Conservation (phyloP, 64 coral and sea anemone species). For the Dendrophyllia cribrosa region DNA sequence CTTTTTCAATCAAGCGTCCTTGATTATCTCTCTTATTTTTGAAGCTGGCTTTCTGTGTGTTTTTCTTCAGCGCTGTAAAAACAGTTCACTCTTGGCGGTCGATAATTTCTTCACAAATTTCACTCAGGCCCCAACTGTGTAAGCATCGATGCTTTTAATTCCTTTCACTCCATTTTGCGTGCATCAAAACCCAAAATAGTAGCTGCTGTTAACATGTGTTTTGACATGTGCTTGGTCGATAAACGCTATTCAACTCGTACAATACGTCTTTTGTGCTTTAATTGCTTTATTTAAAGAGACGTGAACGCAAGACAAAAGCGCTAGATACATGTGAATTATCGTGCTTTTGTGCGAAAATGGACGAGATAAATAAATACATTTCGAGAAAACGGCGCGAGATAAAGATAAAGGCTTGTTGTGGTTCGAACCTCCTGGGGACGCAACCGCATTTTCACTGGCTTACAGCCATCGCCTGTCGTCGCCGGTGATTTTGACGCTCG, state of each 20-base stretch:
- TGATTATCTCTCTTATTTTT: conserved; percentile 28
- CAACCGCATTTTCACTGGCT: conserved; percentile 75
- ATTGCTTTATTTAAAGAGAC: conserved; percentile 99
- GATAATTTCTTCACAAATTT: conserved; percentile 48
- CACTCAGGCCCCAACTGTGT: conserved; percentile 71
- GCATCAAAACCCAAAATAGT: conserved; percentile 90
- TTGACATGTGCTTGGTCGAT: conserved; percentile 99
- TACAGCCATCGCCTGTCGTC: conserved; percentile 88
- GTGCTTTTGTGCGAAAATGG: conserved; percentile 96
- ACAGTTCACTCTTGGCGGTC: conserved; percentile 48
- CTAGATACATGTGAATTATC: conserved; percentile 95
- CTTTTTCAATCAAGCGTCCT: conserved; percentile 39
- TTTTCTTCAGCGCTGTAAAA: conserved; percentile 48
- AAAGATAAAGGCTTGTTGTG: conserved; percentile 68
- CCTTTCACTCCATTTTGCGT: conserved; percentile 81
- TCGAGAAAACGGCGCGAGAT: conserved; percentile 72
- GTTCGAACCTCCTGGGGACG: conserved; percentile 72
- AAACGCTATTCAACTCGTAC: conserved; percentile 94
- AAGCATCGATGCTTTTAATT: conserved; percentile 78
- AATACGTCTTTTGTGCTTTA: conserved; percentile 98
- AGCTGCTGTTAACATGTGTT: conserved; percentile 99
- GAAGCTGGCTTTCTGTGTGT: conserved; percentile 60
- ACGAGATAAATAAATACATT: conserved; percentile 79
- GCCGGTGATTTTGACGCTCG: conserved; percentile 69
- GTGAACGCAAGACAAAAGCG: conserved; percentile 88